Evolutionary conservation across 2,113 vertebrate species (phyloP), one percentile per base, ranked within the genome.

Genomic region (Notiomystis cincta): DNA sequence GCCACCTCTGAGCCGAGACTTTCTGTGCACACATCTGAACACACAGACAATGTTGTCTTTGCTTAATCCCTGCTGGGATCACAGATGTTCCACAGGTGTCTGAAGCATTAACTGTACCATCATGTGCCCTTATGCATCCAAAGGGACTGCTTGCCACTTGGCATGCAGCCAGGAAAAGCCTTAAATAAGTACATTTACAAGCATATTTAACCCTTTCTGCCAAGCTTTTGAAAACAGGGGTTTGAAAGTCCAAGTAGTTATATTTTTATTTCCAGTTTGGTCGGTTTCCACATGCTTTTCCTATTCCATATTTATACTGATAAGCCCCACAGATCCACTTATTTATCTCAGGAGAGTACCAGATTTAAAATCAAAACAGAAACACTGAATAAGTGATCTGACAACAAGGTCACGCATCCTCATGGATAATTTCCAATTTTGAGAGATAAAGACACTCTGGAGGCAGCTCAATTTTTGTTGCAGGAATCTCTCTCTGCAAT

Each of bases 1-100:
- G 40, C 10, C 35, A 45, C 28, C 28, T 33, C 30, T 30, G 45
- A 82, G 60, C 6, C 0, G 0, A 48, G 9, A 44, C 8, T 78
- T 90, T 64, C 50, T 53, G 31, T 38, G 77, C 38, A 38, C 48
- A 48, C 37, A 38, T 50, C 38, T 67, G 62, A 62, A 67, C 54
- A 64, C 28, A 44, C 25, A 31, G 38, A 28, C 9, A n/a, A 2
- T 40, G 16, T 30, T 60, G n/a, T 18, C 27, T 82, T 82, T 75
- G 33, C 37, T 78, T 78, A 35, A 47, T 25, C 15, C 42, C 47
- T 85, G 23, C 37, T 71, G 56, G 42, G n/a, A 82, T 37, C 33
- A 27, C 56, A 66, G 61, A 14, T 40, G 15, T 61, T 62, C n/a
- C 87, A 79, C 50, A 33, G 18, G 13, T 51, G 82, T 73, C 51